Percentiles rank a stretch among this genome's conserved stretches.
Evolutionary conservation across 92 coral and sea anemone genomes (phyloP).

Genomic region (Phenganax marumi): DNA sequence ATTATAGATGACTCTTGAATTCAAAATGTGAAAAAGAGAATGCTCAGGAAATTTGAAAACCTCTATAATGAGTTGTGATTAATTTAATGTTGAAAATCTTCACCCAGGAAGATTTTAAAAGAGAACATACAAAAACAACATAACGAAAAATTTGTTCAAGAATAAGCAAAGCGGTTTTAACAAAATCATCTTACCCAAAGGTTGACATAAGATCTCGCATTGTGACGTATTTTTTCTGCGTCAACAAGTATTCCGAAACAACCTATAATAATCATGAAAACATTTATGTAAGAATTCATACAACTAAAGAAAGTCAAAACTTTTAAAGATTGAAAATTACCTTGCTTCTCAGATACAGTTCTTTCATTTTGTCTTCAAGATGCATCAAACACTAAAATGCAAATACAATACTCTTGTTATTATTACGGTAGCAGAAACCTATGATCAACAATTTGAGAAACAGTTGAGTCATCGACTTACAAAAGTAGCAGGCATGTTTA

Average conservation of each 20-base stretch:
- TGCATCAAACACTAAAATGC: conserved; percentile 84
- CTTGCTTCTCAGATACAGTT: conserved; percentile 89
- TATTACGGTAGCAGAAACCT: not conserved
- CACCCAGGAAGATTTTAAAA: no score
- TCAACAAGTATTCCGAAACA: conserved; percentile 74
- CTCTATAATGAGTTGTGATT: no score
- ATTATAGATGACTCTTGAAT: not conserved
- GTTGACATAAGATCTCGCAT: conserved; percentile 71
- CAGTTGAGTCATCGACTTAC: conserved; percentile 58
- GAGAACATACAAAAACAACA: not conserved
- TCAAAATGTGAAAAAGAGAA: not conserved
- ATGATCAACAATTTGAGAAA: not conserved
- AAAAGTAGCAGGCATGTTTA: conserved; percentile 91
- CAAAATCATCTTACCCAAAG: conserved; percentile 64
- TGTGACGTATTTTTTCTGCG: conserved; percentile 65
- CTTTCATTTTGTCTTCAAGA: conserved; percentile 89
- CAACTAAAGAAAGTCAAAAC: not conserved
- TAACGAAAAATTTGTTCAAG: not conserved
- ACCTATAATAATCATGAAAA: conserved; percentile 55
- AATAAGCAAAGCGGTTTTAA: not conserved
- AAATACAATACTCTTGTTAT: not conserved
- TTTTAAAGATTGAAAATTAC: conserved; percentile 43
- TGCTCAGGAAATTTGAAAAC: no score
- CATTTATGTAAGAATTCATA: not conserved
- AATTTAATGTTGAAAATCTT: no score